Evolutionary conservation across 2,113 vertebrate genomes (phyloP).

Genomic region (Otocyon megalotis): DNA sequence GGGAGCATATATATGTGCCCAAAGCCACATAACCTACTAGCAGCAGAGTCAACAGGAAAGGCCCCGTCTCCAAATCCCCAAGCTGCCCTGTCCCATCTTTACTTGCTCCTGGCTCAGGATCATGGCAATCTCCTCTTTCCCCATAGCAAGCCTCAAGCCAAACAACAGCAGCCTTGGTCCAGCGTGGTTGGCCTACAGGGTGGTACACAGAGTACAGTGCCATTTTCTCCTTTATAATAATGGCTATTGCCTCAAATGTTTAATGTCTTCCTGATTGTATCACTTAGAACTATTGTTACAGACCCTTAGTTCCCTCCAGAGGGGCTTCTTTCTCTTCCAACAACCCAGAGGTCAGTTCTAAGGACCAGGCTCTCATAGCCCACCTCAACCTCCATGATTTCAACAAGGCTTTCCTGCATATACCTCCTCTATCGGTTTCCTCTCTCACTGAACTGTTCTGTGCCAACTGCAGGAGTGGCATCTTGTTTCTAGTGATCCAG

Average conservation of each 20-base stretch:
- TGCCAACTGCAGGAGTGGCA: neutral
- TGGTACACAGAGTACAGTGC: fast-evolving
- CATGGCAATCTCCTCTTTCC: neutral
- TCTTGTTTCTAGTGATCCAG: neutral
- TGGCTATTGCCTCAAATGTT: neutral
- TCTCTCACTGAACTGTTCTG: neutral
- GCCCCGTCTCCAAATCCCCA: neutral
- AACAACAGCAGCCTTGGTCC: neutral
- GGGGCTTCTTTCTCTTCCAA: slow-evolving; percentile 4
- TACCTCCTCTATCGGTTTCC: neutral
- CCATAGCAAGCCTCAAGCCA: neutral
- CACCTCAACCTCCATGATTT: neutral
- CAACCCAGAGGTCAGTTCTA: neutral
- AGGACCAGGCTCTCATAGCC: neutral
- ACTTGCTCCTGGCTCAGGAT: neutral
- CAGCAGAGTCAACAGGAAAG: neutral
- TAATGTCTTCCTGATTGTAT: neutral
- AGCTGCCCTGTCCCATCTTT: neutral
- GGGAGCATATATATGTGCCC: neutral
- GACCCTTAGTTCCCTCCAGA: neutral
- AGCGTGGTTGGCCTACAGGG: neutral
- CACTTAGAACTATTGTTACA: neutral
- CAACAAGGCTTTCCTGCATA: neutral
- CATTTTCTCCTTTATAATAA: neutral
- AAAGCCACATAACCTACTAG: neutral